Evolutionary conservation across 2,888 invertebrate genomes (phyloP).

Genomic region (Phytoseiulus persimilis): DNA sequence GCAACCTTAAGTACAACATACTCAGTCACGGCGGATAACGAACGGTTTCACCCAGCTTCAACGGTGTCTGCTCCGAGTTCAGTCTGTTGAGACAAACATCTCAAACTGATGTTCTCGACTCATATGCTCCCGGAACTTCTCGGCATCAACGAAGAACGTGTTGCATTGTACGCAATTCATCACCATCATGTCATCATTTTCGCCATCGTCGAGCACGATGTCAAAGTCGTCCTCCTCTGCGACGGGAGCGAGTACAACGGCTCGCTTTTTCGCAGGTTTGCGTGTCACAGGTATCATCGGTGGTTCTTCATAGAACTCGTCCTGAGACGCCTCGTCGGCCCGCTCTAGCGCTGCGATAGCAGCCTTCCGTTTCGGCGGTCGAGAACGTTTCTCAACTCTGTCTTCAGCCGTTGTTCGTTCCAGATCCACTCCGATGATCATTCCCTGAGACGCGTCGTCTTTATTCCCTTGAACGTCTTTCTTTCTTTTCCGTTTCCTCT

Average conservation of each 20-base stretch:
- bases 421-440: neutral
- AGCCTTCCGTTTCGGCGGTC: conserved; percentile 23
- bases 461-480: neutral
- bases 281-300: neutral
- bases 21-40: neutral
- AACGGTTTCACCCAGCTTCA: neutral
- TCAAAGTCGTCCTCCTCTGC: neutral
- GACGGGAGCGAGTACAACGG: neutral
- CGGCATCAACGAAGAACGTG: conserved; percentile 30
- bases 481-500: conserved; percentile 12
- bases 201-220: conserved; percentile 12
- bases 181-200: conserved; percentile 22
- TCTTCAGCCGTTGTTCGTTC: neutral
- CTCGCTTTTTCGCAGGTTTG: neutral
- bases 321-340: neutral
- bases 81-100: conserved; percentile 26
- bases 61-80: neutral
- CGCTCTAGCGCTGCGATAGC: neutral
- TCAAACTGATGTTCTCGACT: conserved; percentile 27
- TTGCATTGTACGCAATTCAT: conserved; percentile 32
- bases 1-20: neutral
- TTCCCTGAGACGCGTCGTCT: neutral
- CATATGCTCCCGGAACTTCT: conserved; percentile 33
- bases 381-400: neutral
- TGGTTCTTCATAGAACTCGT: neutral